Conservation (phyloP, 2,888 invertebrate species). For the Ptycholaimellus sp. region DNA sequence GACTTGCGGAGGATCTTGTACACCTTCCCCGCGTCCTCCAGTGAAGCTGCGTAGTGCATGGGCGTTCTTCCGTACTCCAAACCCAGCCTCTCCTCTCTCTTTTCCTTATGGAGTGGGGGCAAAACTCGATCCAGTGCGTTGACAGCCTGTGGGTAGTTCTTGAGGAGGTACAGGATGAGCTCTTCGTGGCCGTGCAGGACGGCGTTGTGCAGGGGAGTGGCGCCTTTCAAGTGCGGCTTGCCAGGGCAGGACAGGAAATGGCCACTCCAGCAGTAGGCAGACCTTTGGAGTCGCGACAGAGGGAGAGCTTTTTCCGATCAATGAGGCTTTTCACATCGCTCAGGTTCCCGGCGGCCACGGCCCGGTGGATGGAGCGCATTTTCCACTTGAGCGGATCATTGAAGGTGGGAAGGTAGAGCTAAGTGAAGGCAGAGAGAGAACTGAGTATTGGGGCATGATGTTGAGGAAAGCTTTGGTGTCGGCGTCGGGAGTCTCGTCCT, state of each 20-base stretch:
- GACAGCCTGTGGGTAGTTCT: conserved; percentile 26
- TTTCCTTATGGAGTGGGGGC: neutral
- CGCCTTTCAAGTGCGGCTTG: conserved; percentile 10
- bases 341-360: conserved; percentile 30
- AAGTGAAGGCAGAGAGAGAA: no score
- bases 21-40: conserved; percentile 37
- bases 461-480: conserved; percentile 49
- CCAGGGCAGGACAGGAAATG: no score
- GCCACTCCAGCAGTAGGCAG: conserved; percentile 11
- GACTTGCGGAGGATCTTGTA: conserved; percentile 39
- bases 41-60: conserved; percentile 42
- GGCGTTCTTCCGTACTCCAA: conserved; percentile 43
- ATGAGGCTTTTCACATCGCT: conserved; percentile 28
- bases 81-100: neutral
- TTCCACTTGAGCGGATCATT: conserved; percentile 18
- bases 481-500: conserved; percentile 29
- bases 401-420: neutral
- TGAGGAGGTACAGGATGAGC: conserved; percentile 45
- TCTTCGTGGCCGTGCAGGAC: conserved; percentile 35
- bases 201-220: conserved; percentile 22
- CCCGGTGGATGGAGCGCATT: conserved; percentile 27
- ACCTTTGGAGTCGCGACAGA: conserved; percentile 25
- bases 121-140: conserved; percentile 27
- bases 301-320: conserved; percentile 32
- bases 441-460: conserved; percentile 54